A percentile compares a stretch with the other conserved stretches of the same genome.
Conservation (phyloP, 92 coral and sea anemone species). For the Epizoanthus rinbou region DNA sequence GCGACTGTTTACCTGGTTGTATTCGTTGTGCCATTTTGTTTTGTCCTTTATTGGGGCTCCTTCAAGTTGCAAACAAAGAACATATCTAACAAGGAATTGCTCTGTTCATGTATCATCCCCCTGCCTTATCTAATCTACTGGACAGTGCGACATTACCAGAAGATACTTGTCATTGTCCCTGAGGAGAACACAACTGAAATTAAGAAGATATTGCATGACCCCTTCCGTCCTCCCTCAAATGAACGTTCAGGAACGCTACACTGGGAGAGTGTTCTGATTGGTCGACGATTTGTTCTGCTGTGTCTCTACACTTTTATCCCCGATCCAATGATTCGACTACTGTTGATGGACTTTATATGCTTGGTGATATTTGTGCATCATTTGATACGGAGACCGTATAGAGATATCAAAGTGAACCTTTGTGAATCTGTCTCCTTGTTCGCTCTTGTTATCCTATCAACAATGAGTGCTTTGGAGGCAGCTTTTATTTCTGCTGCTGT, state of each 20-base stretch:
- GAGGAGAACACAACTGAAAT: too few relatives aligned
- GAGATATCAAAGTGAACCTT: too few relatives aligned
- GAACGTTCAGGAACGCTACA: too few relatives aligned
- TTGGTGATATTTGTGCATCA: conserved; percentile 23
- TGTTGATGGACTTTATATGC: too few relatives aligned
- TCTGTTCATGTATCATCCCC: not conserved
- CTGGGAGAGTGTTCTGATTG: conserved; percentile 39
- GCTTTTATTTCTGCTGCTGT: not conserved
- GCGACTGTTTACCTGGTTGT: not conserved
- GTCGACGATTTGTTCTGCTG: not conserved
- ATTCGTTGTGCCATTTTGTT: conserved; percentile 20
- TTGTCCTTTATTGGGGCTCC: conserved; percentile 54
- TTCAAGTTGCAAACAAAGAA: conserved; percentile 13
- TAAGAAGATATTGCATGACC: not conserved
- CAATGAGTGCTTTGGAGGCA: not conserved
- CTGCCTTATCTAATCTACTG: not conserved
- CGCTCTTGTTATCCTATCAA: too few relatives aligned
- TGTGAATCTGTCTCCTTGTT: too few relatives aligned
- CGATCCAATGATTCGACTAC: too few relatives aligned
- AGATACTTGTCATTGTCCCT: not conserved
- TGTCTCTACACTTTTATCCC: too few relatives aligned
- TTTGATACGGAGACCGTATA: too few relatives aligned
- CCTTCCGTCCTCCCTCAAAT: conserved; percentile 12
- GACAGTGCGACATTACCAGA: conserved; percentile 9
- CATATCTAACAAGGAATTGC: conserved; percentile 37